Conservation (phyloP, 2,888 invertebrate genomes). For the Rhagonycha fulva region DNA sequence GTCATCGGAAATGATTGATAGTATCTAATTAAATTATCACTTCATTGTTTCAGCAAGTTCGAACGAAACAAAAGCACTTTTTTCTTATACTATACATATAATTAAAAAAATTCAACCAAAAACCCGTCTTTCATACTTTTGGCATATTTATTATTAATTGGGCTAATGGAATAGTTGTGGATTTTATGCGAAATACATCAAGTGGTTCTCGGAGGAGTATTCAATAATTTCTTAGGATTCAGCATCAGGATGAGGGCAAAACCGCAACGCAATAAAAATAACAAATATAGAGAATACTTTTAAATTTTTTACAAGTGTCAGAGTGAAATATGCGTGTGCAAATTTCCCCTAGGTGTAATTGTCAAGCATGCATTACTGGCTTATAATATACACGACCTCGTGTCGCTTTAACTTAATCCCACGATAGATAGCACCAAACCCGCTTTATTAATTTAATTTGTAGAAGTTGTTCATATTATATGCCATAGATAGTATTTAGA, state of each 20-base stretch:
- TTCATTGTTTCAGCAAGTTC: not conserved
- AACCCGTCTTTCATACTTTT: not conserved
- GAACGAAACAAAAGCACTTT: not conserved
- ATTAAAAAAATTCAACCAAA: not conserved
- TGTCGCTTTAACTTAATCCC: slow-evolving; percentile 34
- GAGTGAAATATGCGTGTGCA: slow-evolving; percentile 33
- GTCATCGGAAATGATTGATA: not conserved
- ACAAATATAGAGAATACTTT: slow-evolving; percentile 5
- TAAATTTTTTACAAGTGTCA: slow-evolving; percentile 34
- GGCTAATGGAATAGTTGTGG: not conserved
- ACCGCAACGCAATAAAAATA: slow-evolving; percentile 9
- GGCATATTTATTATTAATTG: not conserved
- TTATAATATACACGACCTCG: slow-evolving; percentile 38
- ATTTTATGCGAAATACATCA: not conserved
- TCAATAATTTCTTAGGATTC: not conserved
- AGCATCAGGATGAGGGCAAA: slow-evolving; percentile 1
- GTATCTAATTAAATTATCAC: not conserved
- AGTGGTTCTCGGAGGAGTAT: not conserved
- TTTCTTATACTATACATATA: not conserved
- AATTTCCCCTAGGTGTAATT: slow-evolving; percentile 43
- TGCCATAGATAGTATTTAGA: slow-evolving; percentile 25
- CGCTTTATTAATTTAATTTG: slow-evolving; percentile 36
- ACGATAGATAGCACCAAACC: slow-evolving; percentile 34
- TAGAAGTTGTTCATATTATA: slow-evolving; percentile 26
- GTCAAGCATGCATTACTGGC: slow-evolving; percentile 43